Conservation (phyloP, 2,888 invertebrate genomes). For the Patella caerulea region DNA sequence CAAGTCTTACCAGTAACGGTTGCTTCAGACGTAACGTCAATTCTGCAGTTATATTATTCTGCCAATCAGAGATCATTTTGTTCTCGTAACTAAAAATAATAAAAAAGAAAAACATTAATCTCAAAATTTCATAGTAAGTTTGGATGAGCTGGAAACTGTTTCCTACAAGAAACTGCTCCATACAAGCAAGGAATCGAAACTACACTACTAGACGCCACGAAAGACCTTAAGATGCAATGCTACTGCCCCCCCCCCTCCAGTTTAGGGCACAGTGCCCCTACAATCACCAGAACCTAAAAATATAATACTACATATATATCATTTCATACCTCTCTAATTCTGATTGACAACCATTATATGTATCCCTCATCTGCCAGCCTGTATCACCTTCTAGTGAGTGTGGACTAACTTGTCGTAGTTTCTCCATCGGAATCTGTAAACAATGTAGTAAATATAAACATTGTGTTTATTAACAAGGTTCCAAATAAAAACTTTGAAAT, state of each 20-base stretch:
- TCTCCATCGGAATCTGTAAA: conserved; percentile 66
- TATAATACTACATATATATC: background rate
- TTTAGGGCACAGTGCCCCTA: too few relatives aligned
- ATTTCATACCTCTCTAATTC: conserved; percentile 61
- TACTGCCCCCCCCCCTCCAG: too few relatives aligned
- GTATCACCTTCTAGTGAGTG: conserved; percentile 68
- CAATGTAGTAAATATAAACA: background rate
- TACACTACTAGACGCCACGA: too few relatives aligned
- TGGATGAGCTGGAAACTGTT: too few relatives aligned
- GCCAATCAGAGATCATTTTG: conserved; percentile 60
- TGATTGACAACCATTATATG: conserved; percentile 60
- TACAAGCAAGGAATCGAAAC: too few relatives aligned
- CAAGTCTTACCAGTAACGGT: conserved; percentile 63
- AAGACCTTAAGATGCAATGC: too few relatives aligned
- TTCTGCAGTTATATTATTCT: conserved; percentile 62
- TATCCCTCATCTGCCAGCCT: conserved; percentile 68
- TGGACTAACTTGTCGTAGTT: conserved; percentile 66
- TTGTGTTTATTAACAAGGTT: too few relatives aligned
- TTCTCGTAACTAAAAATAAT: conserved; percentile 53
- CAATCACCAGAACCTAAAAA: background rate
- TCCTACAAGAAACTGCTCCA: too few relatives aligned
- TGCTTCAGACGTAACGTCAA: conserved; percentile 67
- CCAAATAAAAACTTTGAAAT: background rate
- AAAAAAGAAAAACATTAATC: background rate
- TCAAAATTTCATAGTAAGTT: too few relatives aligned